A percentile compares a stretch with the other conserved stretches of the same genome.
phyloP scores from a whole-genome alignment of 2,797 vertebrate species.

The Sebastes matsubarae region DNA sequence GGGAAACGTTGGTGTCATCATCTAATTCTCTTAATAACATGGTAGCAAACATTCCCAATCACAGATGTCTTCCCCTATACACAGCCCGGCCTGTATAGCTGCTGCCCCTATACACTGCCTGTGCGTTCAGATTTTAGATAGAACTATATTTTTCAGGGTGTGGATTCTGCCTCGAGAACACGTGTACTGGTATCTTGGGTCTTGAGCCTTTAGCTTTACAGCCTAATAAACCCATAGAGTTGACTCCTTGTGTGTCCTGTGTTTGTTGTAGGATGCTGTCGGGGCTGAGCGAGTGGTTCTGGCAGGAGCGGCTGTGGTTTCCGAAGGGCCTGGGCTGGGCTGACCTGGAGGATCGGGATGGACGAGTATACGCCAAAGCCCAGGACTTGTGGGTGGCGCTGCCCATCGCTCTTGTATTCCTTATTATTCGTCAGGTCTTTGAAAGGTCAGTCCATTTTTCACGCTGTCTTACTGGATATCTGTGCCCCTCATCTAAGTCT shows the following conservation, averaged over 20 bases:
- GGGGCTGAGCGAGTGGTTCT: conserved; percentile 89
- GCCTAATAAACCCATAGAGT: background rate
- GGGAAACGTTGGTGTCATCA: conserved; percentile 1
- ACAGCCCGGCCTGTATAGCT: background rate
- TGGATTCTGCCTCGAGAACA: background rate
- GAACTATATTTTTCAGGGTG: background rate
- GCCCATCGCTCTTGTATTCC: conserved; percentile 92
- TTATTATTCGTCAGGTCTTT: conserved; percentile 89
- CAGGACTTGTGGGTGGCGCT: conserved; percentile 89
- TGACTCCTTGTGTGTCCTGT: background rate
- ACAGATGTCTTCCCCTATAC: conserved; percentile 22
- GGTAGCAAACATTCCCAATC: conserved; percentile 15
- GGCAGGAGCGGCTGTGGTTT: conserved; percentile 95
- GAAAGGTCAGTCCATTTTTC: conserved; percentile 86
- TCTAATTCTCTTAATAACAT: conserved; percentile 45
- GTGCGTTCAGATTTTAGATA: background rate
- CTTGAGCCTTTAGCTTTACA: background rate
- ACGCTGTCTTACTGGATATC: background rate
- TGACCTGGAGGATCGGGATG: conserved; percentile 90
- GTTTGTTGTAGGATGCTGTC: conserved; percentile 87
- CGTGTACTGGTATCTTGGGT: background rate
- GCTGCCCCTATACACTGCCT: background rate
- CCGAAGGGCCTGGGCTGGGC: conserved; percentile 93
- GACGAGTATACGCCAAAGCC: conserved; percentile 89
- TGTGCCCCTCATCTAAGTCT: background rate